Percentiles rank a stretch among this genome's conserved stretches.
Conservation (phyloP, 1,140 invertebrate species). For the Aphelenchoides fujianensis region DNA sequence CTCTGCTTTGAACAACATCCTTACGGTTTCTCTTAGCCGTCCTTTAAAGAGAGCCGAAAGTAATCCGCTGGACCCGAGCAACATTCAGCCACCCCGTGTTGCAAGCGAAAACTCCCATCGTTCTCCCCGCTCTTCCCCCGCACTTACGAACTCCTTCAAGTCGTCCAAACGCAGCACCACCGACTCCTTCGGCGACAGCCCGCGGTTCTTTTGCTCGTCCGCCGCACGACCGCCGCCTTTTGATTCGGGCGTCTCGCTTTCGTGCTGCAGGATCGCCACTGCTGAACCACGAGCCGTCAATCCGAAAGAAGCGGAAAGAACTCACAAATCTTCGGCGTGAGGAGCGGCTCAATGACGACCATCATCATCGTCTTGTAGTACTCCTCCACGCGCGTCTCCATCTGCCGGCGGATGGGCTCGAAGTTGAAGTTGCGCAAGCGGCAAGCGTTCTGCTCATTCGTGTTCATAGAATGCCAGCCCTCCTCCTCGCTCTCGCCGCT, state of each 20-base stretch:
- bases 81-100: no score
- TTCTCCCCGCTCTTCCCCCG: background rate
- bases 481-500: conserved; percentile 74
- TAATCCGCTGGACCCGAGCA: no score
- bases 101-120: no score
- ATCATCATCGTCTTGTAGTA: conserved; percentile 55
- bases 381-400: conserved; percentile 50
- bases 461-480: conserved; percentile 47
- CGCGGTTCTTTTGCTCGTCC: conserved; percentile 4
- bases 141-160: conserved; percentile 5
- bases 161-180: no score
- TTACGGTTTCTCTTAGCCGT: no score
- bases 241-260: no score
- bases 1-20: no score
- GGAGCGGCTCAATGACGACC: conserved; percentile 46
- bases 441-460: conserved; percentile 44
- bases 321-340: conserved; percentile 49
- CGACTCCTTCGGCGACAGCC: background rate
- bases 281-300: no score
- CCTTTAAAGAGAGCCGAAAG: no score
- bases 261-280: conserved; percentile 56
- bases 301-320: conserved; percentile 22
- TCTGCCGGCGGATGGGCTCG: conserved; percentile 51
- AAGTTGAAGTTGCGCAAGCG: conserved; percentile 49
- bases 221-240: conserved; percentile 62